These are phyloP conservation scores for Agrenia bidenticulata DNA, from an alignment of 2,888 invertebrate genomes.

Conservation along the genomic window DNA sequence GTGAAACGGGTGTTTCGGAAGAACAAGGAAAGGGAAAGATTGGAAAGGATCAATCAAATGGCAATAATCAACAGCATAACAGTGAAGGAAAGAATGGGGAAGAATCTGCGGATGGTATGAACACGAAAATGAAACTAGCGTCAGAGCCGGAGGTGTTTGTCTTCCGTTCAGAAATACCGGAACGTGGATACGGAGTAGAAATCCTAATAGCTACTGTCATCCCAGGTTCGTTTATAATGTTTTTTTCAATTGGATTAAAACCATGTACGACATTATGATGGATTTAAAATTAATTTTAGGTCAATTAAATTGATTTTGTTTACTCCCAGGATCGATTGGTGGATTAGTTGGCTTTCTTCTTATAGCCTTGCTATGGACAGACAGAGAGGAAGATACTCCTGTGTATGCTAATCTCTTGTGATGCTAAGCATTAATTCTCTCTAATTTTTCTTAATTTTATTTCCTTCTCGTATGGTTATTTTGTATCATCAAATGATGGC, in stretches of 20 bases:
- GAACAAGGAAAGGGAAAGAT: background rate
- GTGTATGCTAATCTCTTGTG: too few species aligned
- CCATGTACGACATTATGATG: too few species aligned
- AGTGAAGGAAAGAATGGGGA: slow-evolving; percentile 4
- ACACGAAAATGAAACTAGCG: background rate
- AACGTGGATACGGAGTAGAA: slow-evolving; percentile 45
- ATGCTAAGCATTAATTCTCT: too few species aligned
- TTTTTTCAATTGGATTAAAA: too few species aligned
- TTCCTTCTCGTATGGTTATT: too few species aligned
- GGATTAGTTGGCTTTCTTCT: slow-evolving; percentile 50
- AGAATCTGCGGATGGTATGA: slow-evolving; percentile 22
- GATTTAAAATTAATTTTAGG: too few species aligned
- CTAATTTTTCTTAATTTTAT: too few species aligned
- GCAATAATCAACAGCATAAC: background rate
- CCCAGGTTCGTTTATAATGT: slow-evolving; percentile 35
- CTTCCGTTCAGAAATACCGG: slow-evolving; percentile 45
- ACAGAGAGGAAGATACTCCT: slow-evolving; percentile 48
- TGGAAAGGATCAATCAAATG: slow-evolving; percentile 12
- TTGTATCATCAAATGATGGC: background rate
- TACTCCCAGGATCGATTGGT: slow-evolving; percentile 48
- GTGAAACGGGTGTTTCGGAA: background rate
- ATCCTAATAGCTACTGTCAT: slow-evolving; percentile 42
- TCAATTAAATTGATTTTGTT: too few species aligned
- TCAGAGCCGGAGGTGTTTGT: slow-evolving; percentile 36
- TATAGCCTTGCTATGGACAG: slow-evolving; percentile 47